Base-by-base conservation (phyloP, 2,113 vertebrate genomes). In the Chaetodon trifascialis region DNA sequence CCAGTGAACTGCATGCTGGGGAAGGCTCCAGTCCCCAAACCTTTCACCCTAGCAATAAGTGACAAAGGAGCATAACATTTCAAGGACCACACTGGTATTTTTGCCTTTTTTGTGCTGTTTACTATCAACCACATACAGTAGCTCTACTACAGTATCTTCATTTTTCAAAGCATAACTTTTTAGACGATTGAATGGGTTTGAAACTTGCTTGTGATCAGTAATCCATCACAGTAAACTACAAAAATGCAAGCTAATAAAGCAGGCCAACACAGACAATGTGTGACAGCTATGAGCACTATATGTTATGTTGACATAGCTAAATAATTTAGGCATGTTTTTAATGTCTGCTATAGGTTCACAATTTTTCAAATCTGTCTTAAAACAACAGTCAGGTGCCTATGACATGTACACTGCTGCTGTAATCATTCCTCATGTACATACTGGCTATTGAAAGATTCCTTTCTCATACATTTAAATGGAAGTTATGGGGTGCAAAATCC, bases 1-100 rank as follows among this genome's bases (percentile, higher is more conserved):
- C 56, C 17, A 4, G 16, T 30, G 42, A 70, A 49, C 17, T 84
- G 47, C 44, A 60, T 72, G 4, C 52, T 78, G 47, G 62, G 38
- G 54, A 84, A 16, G 9, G 40, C n/a, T 63, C n/a, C 47, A 36
- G 42, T 54, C 5, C 21, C 21, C 11, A 47, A 52, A 64, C 40
- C 16, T 16, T 55, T 63, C n/a, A 69, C 36, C 46, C 15, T 14
- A 23, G 4, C 46, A 73, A 47, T 47, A 58, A 75, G 14, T 7
- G 19, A 54, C 7, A 63, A 36, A 75, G 44, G 23, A 23, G 12
- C 47, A 54, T 54, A 11, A 16, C 14, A 14, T 56, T 38, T 54
- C 51, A 73, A 63, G 73, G 80, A 76, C 65, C 72, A 76, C 23
- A 55, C 25, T 11, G 15, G 14, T 34, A 15, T 47, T 46, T 63